These are phyloP conservation scores for Zonitis immaculata DNA, from an alignment of 2,888 invertebrate species.

Conservation along the genomic window DNA sequence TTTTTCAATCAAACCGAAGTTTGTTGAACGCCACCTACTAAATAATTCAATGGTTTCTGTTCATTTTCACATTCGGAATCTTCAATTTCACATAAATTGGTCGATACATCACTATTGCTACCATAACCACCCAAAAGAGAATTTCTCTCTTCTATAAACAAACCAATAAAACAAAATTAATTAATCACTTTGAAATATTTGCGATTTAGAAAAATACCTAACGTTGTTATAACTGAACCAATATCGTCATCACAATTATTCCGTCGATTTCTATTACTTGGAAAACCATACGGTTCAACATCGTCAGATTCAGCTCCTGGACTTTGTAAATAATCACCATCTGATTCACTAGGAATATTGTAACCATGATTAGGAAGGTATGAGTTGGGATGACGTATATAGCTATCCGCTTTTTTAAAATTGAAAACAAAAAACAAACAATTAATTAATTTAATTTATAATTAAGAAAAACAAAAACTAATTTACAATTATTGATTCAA, in stretches of 20 bases:
- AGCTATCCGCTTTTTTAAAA: constrained; percentile 53
- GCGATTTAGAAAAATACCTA: no score
- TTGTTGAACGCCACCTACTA: constrained; percentile 43
- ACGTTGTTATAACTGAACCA: constrained; percentile 64
- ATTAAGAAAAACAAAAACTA: no score
- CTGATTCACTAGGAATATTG: constrained; percentile 63
- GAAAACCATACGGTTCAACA: constrained; percentile 52
- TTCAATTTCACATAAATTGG: constrained; percentile 88
- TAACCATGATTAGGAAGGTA: constrained; percentile 66
- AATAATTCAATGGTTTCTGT: constrained; percentile 47
- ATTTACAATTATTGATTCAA: no score
- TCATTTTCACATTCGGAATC: constrained; percentile 71
- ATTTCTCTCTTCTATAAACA: constrained; percentile 62
- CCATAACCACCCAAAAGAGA: constrained; percentile 67
- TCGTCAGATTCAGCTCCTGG: constrained; percentile 49
- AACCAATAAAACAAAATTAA: no score
- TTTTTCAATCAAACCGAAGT: constrained; percentile 45
- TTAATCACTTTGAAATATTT: no score
- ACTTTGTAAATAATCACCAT: constrained; percentile 52
- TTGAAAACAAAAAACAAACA: no score
- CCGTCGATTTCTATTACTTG: constrained; percentile 48
- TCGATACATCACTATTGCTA: constrained; percentile 83
- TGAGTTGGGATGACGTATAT: constrained; percentile 77
- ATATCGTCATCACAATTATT: constrained; percentile 59
- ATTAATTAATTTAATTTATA: no score